Percentiles rank a stretch among this genome's conserved stretches.
phyloP scores from a whole-genome alignment of 2,888 invertebrate genomes.

The Parnassius smintheus region DNA sequence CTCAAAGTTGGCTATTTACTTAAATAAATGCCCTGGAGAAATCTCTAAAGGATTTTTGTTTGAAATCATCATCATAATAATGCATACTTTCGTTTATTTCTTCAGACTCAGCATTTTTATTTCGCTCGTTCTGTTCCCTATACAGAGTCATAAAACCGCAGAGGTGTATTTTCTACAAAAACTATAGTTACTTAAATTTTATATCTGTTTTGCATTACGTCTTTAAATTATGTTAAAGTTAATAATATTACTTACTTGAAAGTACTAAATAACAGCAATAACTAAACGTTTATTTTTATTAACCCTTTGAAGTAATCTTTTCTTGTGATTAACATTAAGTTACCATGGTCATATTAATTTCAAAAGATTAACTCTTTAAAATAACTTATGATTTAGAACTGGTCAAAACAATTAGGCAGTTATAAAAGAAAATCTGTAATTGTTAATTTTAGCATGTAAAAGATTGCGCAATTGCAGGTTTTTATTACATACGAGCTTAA shows the following conservation, averaged over 20 bases:
- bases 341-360: no score
- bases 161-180: slow-evolving; percentile 35
- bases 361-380: no score
- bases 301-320: neutral
- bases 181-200: slow-evolving; percentile 2
- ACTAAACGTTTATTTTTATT: neutral
- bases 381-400: no score
- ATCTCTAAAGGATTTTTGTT: slow-evolving; percentile 47
- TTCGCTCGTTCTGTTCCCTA: slow-evolving; percentile 59
- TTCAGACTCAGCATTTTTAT: slow-evolving; percentile 71
- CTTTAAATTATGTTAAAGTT: neutral
- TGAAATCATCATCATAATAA: slow-evolving; percentile 74
- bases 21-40: slow-evolving; percentile 26
- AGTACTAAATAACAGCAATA: neutral
- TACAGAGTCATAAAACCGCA: slow-evolving; percentile 45
- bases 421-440: no score
- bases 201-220: neutral
- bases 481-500: no score
- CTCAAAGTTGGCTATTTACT: slow-evolving; percentile 7
- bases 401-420: no score
- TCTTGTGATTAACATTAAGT: neutral
- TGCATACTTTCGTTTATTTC: slow-evolving; percentile 78
- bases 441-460: no score
- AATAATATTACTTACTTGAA: slow-evolving; percentile 3
- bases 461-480: no score